Base-by-base conservation (phyloP, 2,888 invertebrate genomes). In the Caenorhabditis sp. region DNA sequence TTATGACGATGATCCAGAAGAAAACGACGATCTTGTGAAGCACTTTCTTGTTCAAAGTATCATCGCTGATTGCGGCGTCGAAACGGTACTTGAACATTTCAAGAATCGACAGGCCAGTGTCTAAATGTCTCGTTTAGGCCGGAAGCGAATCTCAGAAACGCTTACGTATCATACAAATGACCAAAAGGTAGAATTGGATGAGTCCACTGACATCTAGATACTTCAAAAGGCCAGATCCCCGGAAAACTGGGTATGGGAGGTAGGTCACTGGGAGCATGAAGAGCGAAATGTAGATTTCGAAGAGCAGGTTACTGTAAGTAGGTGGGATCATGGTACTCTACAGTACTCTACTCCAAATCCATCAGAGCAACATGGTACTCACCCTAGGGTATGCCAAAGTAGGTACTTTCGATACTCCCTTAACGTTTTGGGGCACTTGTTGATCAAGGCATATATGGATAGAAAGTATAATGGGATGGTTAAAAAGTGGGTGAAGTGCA, bases 231-330 rank as follows among this genome's bases (percentile, higher is more conserved):
- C 79, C 79, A 50, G 79, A 44, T 28, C 72, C 71, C 0, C 79
- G 79, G 35, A 80, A 80, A 15, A 80, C 79, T 6, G 72, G 65
- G 9, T 65, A 62, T 13, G 79, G 79, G 22, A 80, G 51, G 11
- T 80, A 80, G 22, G 79, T 71, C 1, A 80, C 79, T 2, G 79
- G 79, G 13, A 80, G 62, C 58, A 80, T 68, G 62, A 72, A 80
- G 0, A 68, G 11, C 18, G 72, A 80, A 8, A 80, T 80, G 62
- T 68, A 80, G 2, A 72, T 18, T 50, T 80, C 79, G 24, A 80
- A 80, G 18, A 71, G 26, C 0, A 80, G 22, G 15, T 80, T 80
- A 15, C 74, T 74, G 40, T 20, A 64, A 51, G 24, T 11, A 35
- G 32, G 32, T 4, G 32, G n/a, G n/a, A n/a, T n/a, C n/a, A n/a